These are phyloP conservation scores for Aphelenchoides avenae DNA, from an alignment of 1,140 invertebrate genomes.

Conservation along the genomic window DNA sequence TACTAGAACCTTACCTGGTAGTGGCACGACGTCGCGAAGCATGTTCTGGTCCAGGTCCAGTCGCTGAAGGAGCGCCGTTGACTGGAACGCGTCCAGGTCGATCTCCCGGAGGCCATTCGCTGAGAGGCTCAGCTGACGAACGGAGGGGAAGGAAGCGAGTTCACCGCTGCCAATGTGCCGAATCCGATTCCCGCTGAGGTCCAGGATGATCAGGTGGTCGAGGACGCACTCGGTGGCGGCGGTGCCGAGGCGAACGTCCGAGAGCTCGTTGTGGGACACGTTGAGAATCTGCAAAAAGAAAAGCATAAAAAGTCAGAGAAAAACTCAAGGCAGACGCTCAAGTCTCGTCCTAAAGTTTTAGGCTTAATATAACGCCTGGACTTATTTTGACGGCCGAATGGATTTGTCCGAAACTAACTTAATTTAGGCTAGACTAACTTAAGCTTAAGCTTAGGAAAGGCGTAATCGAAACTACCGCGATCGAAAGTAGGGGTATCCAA, in stretches of 20 bases:
- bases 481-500: too few species aligned
- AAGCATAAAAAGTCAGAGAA: too few species aligned
- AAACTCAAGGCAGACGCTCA: too few species aligned
- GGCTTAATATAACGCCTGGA: too few species aligned
- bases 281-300: conserved; percentile 48
- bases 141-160: conserved; percentile 36
- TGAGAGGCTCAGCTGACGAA: conserved; percentile 31
- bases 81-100: conserved; percentile 13
- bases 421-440: too few species aligned
- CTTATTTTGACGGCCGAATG: too few species aligned
- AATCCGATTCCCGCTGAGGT: conserved; percentile 39
- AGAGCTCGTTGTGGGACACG: conserved; percentile 32
- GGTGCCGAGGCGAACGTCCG: conserved; percentile 14
- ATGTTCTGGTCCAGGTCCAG: conserved; percentile 34
- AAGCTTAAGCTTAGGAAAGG: too few species aligned
- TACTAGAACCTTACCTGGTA: too few species aligned
- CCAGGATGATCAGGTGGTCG: conserved; percentile 41
- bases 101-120: conserved; percentile 17
- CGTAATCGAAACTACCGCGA: too few species aligned
- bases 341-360: too few species aligned
- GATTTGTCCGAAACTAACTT: too few species aligned
- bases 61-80: conserved; percentile 20
- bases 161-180: conserved; percentile 17
- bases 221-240: conserved; percentile 23
- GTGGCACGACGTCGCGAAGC: conserved; percentile 13